A percentile compares a stretch with the other conserved stretches of the same genome.
Conservation (phyloP, 1,140 invertebrate species). For the Saccostrea cuccullata region DNA sequence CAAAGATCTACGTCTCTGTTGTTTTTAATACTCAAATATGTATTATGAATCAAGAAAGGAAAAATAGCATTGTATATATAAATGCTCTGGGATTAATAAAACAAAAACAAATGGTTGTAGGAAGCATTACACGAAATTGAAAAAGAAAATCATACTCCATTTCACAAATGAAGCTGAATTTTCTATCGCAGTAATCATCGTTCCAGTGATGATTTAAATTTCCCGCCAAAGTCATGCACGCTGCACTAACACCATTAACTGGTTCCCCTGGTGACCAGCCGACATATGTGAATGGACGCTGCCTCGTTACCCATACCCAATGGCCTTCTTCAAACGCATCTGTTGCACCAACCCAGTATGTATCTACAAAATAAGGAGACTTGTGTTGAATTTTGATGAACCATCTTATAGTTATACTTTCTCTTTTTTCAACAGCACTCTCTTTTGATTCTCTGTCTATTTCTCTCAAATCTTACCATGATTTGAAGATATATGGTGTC, state of each 20-base stretch:
- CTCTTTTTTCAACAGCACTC: too few species aligned
- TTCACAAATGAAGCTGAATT: not conserved
- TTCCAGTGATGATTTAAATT: conserved; percentile 5
- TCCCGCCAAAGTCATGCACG: not conserved
- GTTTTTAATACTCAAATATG: too few species aligned
- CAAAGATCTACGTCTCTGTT: too few species aligned
- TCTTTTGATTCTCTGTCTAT: too few species aligned
- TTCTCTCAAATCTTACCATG: not conserved
- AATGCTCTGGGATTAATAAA: too few species aligned
- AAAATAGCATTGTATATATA: too few species aligned
- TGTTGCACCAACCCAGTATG: not conserved
- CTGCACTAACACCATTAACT: not conserved
- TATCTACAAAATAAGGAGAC: not conserved
- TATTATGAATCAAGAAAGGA: too few species aligned
- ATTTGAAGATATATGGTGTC: not conserved
- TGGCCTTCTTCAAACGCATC: not conserved
- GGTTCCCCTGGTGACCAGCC: not conserved
- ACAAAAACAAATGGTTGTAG: too few species aligned
- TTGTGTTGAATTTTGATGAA: too few species aligned
- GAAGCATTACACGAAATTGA: not conserved
- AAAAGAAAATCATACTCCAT: not conserved
- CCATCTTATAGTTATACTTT: too few species aligned
- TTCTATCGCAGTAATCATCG: not conserved
- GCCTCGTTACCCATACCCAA: not conserved
- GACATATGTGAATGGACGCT: not conserved